Percentiles rank a stretch among this genome's conserved stretches.
phyloP scores from a whole-genome alignment of 2,113 vertebrate genomes.

The Verasper variegatus region DNA sequence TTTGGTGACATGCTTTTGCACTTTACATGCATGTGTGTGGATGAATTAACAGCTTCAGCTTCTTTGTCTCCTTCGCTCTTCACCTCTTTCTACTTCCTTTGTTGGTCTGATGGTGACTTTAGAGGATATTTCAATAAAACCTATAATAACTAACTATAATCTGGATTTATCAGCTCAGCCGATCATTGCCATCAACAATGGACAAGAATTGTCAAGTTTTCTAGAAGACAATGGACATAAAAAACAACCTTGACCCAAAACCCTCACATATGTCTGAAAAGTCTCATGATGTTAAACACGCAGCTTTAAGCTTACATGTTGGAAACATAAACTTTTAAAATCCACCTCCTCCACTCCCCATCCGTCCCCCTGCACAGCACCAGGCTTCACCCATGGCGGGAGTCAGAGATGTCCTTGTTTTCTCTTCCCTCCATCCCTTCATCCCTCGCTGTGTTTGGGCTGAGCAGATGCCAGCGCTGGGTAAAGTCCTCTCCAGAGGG shows the following conservation, averaged over 20 bases:
- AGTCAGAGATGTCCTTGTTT: conserved; percentile 68
- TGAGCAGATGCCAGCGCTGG: conserved; percentile 95
- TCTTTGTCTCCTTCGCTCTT: not conserved
- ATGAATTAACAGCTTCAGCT: conserved; percentile 29
- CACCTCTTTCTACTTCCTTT: not conserved
- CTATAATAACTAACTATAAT: too few relatives aligned
- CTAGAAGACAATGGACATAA: conserved; percentile 9
- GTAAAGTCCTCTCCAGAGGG: conserved; percentile 90
- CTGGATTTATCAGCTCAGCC: too few relatives aligned
- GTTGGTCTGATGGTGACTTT: not conserved
- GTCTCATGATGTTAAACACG: not conserved
- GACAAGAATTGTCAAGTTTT: not conserved
- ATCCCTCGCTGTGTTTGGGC: conserved; percentile 65
- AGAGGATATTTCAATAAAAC: too few relatives aligned
- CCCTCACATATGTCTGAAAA: not conserved
- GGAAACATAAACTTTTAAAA: conserved; percentile 19
- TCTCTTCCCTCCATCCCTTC: conserved; percentile 60
- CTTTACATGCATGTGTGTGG: conserved; percentile 76
- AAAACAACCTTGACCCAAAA: not conserved
- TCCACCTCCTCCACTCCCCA: not conserved
- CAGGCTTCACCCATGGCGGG: conserved; percentile 43
- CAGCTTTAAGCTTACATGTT: not conserved
- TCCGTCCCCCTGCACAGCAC: conserved; percentile 31
- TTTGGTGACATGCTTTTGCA: conserved; percentile 96
- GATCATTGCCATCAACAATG: not conserved